Base-by-base conservation (phyloP, 2,888 invertebrate species). In the Aporophyla lueneburgensis region DNA sequence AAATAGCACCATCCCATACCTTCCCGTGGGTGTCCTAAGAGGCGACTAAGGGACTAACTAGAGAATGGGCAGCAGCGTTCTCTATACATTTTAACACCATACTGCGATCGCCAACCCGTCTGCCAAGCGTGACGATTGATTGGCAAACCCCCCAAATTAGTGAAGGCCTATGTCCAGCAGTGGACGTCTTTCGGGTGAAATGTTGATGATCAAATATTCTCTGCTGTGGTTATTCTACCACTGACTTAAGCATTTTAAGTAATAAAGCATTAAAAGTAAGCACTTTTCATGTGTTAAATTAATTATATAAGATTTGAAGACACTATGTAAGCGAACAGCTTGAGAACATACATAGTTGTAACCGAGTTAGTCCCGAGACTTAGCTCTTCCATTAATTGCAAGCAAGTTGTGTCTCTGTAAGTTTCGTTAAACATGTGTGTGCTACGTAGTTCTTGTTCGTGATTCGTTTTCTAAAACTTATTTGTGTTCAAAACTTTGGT, bases 371-470 rank as follows among this genome's bases (percentile, higher is more conserved):
- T 87, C 81, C 76, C 77, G 16, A 78, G 65, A 78, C 78, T 84
- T 86, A 81, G 77, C 72, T 82, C 65, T 87, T 88, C 86, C 90
- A 91, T 91, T 92, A 93, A 93, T 92, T 91, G 91, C 89, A 87
- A 86, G 86, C 84, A 91, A 91, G 85, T 92, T 92, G 86, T 89
- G 86, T 82, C 68, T 81, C 67, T 68, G 72, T 74, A 89, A 93
- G 91, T 92, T 92, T 86, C 75, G 65, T 71, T 71, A 63, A 71
- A 72, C 84, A 81, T 81, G 78, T 85, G 76, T 85, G 80, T 72
- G 73, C 61, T 68, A 33, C 49, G 56, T 63, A 74, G 69, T 76
- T 76, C 71, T 70, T 76, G 85, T 74, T 77, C 43, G 63, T 71
- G 83, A 77, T 82, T 84, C 71, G 69, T 77, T 75, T 70, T 77